phyloP scores from a whole-genome alignment of 2,888 invertebrate species.

The Smittia sp. region DNA sequence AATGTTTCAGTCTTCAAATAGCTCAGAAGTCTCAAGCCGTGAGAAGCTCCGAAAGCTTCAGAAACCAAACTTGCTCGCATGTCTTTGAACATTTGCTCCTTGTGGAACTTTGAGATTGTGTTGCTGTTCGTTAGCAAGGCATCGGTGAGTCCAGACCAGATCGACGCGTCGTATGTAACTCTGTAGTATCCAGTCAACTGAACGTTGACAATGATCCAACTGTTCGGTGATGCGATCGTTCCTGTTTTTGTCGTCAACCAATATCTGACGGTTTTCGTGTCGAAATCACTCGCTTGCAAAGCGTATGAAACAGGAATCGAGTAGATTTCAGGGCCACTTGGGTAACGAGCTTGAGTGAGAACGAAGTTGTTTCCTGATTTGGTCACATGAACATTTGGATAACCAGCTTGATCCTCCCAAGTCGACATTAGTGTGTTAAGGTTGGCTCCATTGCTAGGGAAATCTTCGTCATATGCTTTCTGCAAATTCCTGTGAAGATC shows the following conservation, averaged over 20 bases:
- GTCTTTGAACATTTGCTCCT: neutral
- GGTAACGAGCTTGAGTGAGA: slow-evolving; percentile 12
- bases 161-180: slow-evolving; percentile 62
- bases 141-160: slow-evolving; percentile 59
- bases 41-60: neutral
- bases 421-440: neutral
- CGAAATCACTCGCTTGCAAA: slow-evolving; percentile 52
- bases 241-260: slow-evolving; percentile 55
- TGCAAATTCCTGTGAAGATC: neutral
- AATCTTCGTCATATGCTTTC: neutral
- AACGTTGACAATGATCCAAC: slow-evolving; percentile 65
- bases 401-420: slow-evolving; percentile 29
- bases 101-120: slow-evolving; percentile 34
- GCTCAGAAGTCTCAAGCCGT: neutral
- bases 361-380: slow-evolving; percentile 43
- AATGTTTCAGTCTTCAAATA: neutral
- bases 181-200: slow-evolving; percentile 65
- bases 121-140: slow-evolving; percentile 53
- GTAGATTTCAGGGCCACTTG: slow-evolving; percentile 52
- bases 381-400: slow-evolving; percentile 6
- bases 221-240: slow-evolving; percentile 49
- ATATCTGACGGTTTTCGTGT: slow-evolving; percentile 53
- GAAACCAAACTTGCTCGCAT: neutral
- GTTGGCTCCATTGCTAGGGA: neutral
- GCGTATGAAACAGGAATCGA: slow-evolving; percentile 59